Conservation (phyloP, 2,888 invertebrate genomes). For the Flexamia atlantica region DNA sequence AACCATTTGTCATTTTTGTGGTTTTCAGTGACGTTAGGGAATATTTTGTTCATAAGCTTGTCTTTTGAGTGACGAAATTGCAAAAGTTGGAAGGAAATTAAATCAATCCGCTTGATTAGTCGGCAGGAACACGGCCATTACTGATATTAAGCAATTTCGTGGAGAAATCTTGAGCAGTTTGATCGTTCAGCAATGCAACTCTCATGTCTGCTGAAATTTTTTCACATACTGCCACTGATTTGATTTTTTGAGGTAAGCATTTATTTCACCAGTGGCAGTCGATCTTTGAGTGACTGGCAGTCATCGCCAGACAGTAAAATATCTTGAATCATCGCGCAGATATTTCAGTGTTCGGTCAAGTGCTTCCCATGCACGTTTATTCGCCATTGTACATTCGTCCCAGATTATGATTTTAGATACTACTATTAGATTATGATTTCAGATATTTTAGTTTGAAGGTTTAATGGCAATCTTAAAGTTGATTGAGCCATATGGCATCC, state of each 20-base stretch:
- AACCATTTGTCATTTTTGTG: conserved; percentile 57
- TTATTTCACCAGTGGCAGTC: conserved; percentile 73
- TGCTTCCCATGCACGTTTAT: too few species aligned
- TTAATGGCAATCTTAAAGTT: too few species aligned
- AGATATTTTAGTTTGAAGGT: too few species aligned
- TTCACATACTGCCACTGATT: conserved; percentile 65
- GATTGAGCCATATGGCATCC: too few species aligned
- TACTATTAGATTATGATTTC: too few species aligned
- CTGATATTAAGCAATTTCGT: conserved; percentile 66
- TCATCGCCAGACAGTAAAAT: too few species aligned
- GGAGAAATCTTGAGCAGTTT: conserved; percentile 63
- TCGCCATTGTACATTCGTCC: too few species aligned
- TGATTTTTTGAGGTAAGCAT: conserved; percentile 62
- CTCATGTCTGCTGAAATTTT: conserved; percentile 62
- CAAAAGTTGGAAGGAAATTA: not conserved
- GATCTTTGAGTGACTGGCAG: conserved; percentile 68
- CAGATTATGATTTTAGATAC: too few species aligned
- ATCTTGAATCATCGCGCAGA: too few species aligned
- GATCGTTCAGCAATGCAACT: conserved; percentile 56
- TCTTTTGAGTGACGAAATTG: not conserved
- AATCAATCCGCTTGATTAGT: not conserved
- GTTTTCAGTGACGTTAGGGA: not conserved
- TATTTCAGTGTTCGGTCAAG: too few species aligned
- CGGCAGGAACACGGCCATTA: conserved; percentile 59
- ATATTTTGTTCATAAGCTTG: conserved; percentile 12